Evolutionary conservation across 2,113 vertebrate genomes (phyloP).

Genomic region (Poeciliopsis prolifica): DNA sequence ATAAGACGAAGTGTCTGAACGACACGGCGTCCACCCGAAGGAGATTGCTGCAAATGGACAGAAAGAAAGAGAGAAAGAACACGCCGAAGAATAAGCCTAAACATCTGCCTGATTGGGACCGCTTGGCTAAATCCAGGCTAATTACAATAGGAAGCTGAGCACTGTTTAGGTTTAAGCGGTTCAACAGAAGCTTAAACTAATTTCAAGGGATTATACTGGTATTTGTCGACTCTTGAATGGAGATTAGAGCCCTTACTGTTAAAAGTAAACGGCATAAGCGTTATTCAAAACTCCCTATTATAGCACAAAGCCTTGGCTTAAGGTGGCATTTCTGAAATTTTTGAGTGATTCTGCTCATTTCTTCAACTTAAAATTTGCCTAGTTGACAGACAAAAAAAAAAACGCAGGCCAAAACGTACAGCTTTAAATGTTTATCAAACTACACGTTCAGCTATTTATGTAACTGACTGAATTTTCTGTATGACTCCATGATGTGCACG

Average conservation of each 20-base stretch:
- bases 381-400: too few species aligned
- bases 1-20: background rate
- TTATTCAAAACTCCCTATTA: background rate
- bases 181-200: background rate
- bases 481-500: too few species aligned
- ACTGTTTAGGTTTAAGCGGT: background rate
- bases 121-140: background rate
- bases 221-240: background rate
- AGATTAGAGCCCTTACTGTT: background rate
- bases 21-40: background rate
- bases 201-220: background rate
- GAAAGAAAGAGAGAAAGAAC: background rate
- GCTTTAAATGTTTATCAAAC: too few species aligned
- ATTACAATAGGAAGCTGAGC: background rate
- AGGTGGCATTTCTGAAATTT: background rate
- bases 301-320: background rate
- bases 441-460: too few species aligned
- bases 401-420: too few species aligned
- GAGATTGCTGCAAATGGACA: background rate
- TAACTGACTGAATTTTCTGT: too few species aligned
- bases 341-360: too few species aligned
- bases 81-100: background rate
- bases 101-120: background rate
- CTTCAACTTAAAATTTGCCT: too few species aligned
- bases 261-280: background rate